phyloP scores from a whole-genome alignment of 2,888 invertebrate genomes.

The Drosophila rubida region DNA sequence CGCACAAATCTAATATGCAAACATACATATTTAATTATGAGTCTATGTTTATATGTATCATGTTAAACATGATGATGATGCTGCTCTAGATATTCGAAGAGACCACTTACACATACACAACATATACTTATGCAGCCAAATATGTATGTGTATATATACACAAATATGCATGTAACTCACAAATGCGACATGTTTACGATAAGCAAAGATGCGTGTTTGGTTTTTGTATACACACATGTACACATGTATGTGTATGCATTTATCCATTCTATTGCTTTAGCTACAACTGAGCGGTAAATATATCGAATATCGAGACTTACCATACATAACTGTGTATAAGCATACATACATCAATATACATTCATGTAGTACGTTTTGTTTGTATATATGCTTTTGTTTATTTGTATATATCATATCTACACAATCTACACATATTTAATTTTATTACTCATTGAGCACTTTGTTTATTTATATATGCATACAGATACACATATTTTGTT shows the following conservation, averaged over 20 bases:
- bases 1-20: constrained; percentile 26
- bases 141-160: constrained; percentile 11
- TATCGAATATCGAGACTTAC: constrained; percentile 20
- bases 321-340: not conserved
- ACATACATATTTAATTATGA: constrained; percentile 21
- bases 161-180: constrained; percentile 21
- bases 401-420: constrained; percentile 9
- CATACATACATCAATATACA: constrained; percentile 6
- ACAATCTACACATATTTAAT: constrained; percentile 6
- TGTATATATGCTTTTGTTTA: constrained; percentile 22
- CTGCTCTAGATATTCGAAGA: constrained; percentile 14
- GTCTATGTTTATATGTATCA: constrained; percentile 4
- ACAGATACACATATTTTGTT: constrained; percentile 31
- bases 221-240: constrained; percentile 1
- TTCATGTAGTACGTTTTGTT: constrained; percentile 21
- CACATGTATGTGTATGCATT: constrained; percentile 5
- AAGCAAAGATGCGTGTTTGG: constrained; percentile 45
- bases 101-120: constrained; percentile 8
- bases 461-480: constrained; percentile 27
- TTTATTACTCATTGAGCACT: constrained; percentile 21
- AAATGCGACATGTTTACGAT: constrained; percentile 47
- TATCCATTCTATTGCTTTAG: constrained; percentile 42
- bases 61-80: constrained; percentile 23
- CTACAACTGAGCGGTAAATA: constrained; percentile 43
- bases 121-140: constrained; percentile 3